phyloP scores from a whole-genome alignment of 2,797 vertebrate species.

The Lycodopsis pacificus region DNA sequence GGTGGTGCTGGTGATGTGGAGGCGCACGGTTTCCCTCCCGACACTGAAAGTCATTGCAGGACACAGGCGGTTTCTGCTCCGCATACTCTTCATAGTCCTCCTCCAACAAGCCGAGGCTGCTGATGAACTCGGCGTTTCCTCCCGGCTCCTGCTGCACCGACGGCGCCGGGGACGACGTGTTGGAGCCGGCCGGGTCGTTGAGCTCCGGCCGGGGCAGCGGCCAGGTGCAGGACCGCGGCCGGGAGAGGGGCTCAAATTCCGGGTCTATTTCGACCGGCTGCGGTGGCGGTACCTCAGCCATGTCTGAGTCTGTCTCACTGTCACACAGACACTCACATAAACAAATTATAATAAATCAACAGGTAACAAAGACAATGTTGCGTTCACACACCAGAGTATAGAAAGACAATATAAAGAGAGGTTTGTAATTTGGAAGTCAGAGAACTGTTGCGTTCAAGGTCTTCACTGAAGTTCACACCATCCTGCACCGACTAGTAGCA shows the following conservation, averaged over 20 bases:
- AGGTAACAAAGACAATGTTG: constrained; percentile 1
- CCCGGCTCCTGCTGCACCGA: constrained; percentile 85
- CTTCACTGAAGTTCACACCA: constrained; percentile 53
- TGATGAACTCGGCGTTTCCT: constrained; percentile 87
- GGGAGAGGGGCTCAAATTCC: constrained; percentile 94
- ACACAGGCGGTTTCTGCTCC: constrained; percentile 71
- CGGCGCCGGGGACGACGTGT: constrained; percentile 90
- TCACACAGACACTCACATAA: constrained; percentile 37
- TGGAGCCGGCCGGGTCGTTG: constrained; percentile 85
- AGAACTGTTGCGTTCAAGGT: neutral
- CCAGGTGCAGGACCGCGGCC: constrained; percentile 97
- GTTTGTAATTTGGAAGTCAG: constrained; percentile 4
- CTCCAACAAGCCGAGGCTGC: constrained; percentile 89
- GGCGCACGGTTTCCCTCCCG: constrained; percentile 81
- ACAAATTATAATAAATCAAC: neutral
- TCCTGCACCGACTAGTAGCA: constrained; percentile 39
- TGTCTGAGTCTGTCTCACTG: constrained; percentile 51
- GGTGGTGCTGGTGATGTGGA: constrained; percentile 75
- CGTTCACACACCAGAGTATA: neutral
- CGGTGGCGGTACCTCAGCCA: constrained; percentile 87
- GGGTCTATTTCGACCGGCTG: constrained; percentile 92
- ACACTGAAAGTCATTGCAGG: constrained; percentile 86
- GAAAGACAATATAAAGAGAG: too few species aligned
- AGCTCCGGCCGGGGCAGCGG: constrained; percentile 93
- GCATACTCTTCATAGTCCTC: constrained; percentile 87